phyloP scores from a whole-genome alignment of 2,888 invertebrate species.

The Lagria hirta region DNA sequence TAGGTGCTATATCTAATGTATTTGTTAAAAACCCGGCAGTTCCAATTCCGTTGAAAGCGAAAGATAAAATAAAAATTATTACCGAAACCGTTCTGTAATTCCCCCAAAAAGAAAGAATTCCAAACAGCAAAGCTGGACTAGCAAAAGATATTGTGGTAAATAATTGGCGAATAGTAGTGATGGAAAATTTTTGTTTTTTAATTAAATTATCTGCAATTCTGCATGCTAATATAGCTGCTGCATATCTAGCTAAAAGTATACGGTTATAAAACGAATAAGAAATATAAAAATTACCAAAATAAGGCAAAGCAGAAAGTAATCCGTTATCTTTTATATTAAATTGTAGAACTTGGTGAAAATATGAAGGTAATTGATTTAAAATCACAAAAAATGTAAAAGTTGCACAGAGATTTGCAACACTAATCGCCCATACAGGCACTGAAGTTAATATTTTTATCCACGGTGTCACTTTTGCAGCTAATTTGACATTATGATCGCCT shows the following conservation, averaged over 20 bases:
- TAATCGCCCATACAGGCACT: slow-evolving; percentile 77
- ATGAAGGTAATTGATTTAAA: slow-evolving; percentile 8
- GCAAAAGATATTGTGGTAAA: not conserved
- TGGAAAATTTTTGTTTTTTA: not conserved
- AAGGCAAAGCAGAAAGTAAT: slow-evolving; percentile 6
- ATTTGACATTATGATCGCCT: slow-evolving; percentile 63
- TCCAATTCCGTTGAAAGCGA: not conserved
- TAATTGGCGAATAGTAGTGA: not conserved
- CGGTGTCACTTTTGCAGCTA: slow-evolving; percentile 66
- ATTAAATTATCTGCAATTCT: not conserved
- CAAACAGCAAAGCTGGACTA: not conserved
- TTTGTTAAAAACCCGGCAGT: not conserved
- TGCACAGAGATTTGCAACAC: slow-evolving; percentile 67
- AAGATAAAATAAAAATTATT: not conserved
- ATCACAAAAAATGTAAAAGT: slow-evolving; percentile 4
- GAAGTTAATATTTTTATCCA: slow-evolving; percentile 70
- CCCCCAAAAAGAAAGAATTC: not conserved
- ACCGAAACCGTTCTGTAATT: not conserved
- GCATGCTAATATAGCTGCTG: not conserved
- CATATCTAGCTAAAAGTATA: not conserved
- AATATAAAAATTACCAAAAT: slow-evolving; percentile 7
- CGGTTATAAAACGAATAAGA: not conserved
- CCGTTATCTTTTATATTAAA: slow-evolving; percentile 11
- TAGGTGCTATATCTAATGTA: not conserved
- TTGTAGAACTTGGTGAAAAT: slow-evolving; percentile 5